phyloP scores from a whole-genome alignment of 2,888 invertebrate genomes.

The Oxycera nigricornis region DNA sequence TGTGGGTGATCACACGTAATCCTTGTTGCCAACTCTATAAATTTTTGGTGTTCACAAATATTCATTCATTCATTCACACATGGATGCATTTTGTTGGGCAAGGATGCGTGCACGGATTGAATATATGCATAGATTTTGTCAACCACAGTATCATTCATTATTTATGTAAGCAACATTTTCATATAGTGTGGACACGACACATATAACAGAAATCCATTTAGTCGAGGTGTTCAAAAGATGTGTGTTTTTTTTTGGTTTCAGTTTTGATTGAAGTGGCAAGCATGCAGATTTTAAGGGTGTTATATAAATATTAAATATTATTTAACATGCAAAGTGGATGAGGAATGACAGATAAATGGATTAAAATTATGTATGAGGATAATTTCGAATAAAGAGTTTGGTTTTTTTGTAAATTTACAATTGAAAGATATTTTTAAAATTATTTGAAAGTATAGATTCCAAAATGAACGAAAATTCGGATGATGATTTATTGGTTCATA shows the following conservation, averaged over 20 bases:
- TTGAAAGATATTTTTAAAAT: too few species aligned
- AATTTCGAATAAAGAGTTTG: too few species aligned
- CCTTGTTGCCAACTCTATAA: constrained; percentile 89
- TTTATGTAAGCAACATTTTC: background rate
- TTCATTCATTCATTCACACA: background rate
- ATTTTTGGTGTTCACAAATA: too few species aligned
- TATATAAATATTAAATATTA: background rate
- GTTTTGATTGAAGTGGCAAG: constrained; percentile 7
- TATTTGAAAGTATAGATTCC: too few species aligned
- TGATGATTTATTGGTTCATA: too few species aligned
- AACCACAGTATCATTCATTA: constrained; percentile 1
- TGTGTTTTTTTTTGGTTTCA: too few species aligned
- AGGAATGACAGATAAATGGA: too few species aligned
- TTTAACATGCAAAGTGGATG: background rate
- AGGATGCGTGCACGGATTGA: background rate
- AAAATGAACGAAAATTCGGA: too few species aligned
- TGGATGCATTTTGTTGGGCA: background rate
- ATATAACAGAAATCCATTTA: background rate
- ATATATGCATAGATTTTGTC: background rate
- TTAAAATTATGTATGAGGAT: background rate
- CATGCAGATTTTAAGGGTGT: constrained; percentile 2
- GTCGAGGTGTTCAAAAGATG: constrained; percentile 3
- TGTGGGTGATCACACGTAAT: constrained; percentile 89
- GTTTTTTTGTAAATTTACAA: too few species aligned
- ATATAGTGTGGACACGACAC: background rate